Conservation (phyloP, 2,888 invertebrate genomes). For the Agrotis puta region DNA sequence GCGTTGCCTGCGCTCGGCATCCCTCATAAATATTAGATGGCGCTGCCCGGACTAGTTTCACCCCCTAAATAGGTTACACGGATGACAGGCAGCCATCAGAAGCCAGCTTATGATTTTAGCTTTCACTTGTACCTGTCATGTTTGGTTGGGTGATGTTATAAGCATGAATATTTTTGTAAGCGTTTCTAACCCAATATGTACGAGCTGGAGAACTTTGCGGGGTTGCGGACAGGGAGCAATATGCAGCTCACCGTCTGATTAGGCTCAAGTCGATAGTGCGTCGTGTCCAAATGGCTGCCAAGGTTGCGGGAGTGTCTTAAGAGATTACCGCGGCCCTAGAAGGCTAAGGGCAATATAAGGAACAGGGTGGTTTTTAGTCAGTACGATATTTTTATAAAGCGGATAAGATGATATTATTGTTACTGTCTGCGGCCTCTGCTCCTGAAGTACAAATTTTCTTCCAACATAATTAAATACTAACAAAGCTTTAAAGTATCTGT, state of each 20-base stretch:
- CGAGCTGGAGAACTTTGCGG: no score
- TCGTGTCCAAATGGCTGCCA: no score
- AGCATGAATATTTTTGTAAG: background rate
- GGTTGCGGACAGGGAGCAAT: no score
- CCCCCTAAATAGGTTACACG: constrained; percentile 69
- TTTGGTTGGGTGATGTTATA: background rate
- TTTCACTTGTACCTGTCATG: constrained; percentile 21
- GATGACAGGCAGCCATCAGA: constrained; percentile 45
- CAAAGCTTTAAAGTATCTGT: background rate
- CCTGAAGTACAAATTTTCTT: background rate
- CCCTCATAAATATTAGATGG: constrained; percentile 69
- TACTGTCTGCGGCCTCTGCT: background rate
- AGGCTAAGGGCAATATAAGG: no score
- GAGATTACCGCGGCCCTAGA: no score
- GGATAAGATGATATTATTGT: no score
- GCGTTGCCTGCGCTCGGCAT: constrained; percentile 42
- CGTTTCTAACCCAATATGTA: no score
- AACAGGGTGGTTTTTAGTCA: no score
- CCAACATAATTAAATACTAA: background rate
- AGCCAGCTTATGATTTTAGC: constrained; percentile 47
- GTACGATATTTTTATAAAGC: no score
- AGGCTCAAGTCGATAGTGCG: no score
- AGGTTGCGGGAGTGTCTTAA: no score
- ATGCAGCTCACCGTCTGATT: no score
- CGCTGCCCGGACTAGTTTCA: constrained; percentile 53